These are phyloP conservation scores for Lysandra coridon DNA, from an alignment of 2,888 invertebrate species.

Conservation along the genomic window DNA sequence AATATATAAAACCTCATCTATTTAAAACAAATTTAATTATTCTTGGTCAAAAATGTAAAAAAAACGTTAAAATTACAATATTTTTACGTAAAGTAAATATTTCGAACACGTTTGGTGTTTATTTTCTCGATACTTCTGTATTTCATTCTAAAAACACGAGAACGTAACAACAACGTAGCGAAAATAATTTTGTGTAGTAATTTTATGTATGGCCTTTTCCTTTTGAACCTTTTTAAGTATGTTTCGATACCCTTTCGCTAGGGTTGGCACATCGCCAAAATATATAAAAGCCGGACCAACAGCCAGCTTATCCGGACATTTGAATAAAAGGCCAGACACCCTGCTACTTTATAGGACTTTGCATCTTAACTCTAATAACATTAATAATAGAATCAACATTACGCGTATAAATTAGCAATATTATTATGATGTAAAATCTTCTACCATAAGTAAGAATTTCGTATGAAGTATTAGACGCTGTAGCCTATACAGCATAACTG, in stretches of 20 bases:
- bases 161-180: background rate
- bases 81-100: background rate
- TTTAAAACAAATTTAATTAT: too few relatives aligned
- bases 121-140: background rate
- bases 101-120: background rate
- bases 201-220: background rate
- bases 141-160: background rate
- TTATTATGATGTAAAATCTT: background rate
- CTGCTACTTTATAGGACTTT: background rate
- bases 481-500: too few relatives aligned
- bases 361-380: background rate
- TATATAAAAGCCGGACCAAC: background rate
- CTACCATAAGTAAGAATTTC: background rate
- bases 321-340: background rate
- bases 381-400: background rate
- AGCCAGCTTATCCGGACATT: background rate
- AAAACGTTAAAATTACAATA: too few relatives aligned
- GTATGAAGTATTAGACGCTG: too few relatives aligned
- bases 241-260: background rate
- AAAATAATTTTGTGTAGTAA: background rate
- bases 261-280: background rate
- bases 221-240: background rate
- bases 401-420: background rate
- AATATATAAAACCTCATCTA: too few relatives aligned
- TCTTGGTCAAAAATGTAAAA: too few relatives aligned